Base-by-base conservation (phyloP, 23 tunicate genomes). In the Halocynthia aurantium region DNA sequence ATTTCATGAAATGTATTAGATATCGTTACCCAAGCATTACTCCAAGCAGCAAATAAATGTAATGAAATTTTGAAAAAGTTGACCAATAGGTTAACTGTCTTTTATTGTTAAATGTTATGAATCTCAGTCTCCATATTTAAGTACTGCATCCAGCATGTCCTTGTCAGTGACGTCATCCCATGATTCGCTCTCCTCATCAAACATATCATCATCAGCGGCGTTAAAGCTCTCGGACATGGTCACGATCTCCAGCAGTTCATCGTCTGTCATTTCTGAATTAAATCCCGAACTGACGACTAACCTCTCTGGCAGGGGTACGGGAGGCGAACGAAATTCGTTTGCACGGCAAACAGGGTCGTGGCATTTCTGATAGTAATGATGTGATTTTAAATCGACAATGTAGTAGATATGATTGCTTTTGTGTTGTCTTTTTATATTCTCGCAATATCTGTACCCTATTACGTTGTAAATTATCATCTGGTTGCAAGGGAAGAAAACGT, bases 331-430 rank as follows among this genome's bases (percentile, higher is more conserved):
- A 73, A 76, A 87, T 40, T 69, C 81, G 5, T 55, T 17, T 5
- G 64, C 77, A 55, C 81, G 50, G 70, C 98, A 92, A 68, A 52
- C 87, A 18, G 89, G 88, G 63, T 92, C 98, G 69, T 82, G 78
- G 60, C 98, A 92, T 86, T 88, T 78, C 73, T 92, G 98, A 67
- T 92, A 86, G 52, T 80, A 92, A 17, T 15, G 5, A 68, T 65
- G 65, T 15, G 60, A 22, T 22, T 55, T 62, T 20, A 92, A 80
- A 58, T 92, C 75, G 63, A 77, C 85, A 13, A 92, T 79, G 40
- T 71, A 76, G 63, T 75, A 79, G 15, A 92, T 86, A 49, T 70
- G 52, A 69, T 92, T 92, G 71, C 92, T 92, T 75, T 86, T 92
- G 57, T 92, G 98, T 78, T 92, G 93, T 10, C 98, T 78, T 6